Evolutionary conservation across 1,140 invertebrate species (phyloP).

Genomic region (Pogonognathellus flavescens): DNA sequence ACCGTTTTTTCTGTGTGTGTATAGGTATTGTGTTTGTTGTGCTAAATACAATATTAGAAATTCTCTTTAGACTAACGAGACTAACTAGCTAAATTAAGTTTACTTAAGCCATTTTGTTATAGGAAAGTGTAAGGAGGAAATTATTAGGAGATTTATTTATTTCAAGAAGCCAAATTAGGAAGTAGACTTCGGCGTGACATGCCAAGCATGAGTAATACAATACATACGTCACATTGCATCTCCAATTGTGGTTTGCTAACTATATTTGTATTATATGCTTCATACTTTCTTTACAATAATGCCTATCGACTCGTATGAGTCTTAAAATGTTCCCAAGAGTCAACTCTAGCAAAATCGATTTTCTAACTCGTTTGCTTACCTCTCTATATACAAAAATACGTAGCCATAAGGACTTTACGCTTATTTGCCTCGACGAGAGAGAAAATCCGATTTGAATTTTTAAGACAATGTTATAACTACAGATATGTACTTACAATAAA

Average conservation of each 20-base stretch:
- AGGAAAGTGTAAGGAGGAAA: slow-evolving; percentile 18
- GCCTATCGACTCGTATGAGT: too few species aligned
- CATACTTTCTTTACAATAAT: not conserved
- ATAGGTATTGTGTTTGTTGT: too few species aligned
- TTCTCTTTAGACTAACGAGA: too few species aligned
- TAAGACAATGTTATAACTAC: too few species aligned
- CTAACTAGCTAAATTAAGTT: too few species aligned
- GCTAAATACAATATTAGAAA: too few species aligned
- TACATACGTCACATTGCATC: slow-evolving; percentile 10
- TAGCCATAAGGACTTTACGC: not conserved
- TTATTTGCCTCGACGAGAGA: not conserved
- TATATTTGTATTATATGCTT: slow-evolving; percentile 7
- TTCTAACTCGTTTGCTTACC: not conserved
- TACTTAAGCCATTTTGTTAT: not conserved
- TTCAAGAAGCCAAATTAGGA: slow-evolving; percentile 43
- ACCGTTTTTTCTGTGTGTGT: too few species aligned
- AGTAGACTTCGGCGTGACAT: slow-evolving; percentile 41
- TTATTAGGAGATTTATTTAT: slow-evolving; percentile 26
- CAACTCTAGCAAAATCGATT: not conserved
- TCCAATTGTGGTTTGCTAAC: slow-evolving; percentile 38
- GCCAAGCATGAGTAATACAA: slow-evolving; percentile 25
- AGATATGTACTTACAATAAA: too few species aligned
- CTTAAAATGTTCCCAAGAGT: too few species aligned
- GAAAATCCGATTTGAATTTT: not conserved
- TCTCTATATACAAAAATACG: too few species aligned